Conservation (phyloP, 2,888 invertebrate species). For the Thecocarcelia acutangulata region DNA sequence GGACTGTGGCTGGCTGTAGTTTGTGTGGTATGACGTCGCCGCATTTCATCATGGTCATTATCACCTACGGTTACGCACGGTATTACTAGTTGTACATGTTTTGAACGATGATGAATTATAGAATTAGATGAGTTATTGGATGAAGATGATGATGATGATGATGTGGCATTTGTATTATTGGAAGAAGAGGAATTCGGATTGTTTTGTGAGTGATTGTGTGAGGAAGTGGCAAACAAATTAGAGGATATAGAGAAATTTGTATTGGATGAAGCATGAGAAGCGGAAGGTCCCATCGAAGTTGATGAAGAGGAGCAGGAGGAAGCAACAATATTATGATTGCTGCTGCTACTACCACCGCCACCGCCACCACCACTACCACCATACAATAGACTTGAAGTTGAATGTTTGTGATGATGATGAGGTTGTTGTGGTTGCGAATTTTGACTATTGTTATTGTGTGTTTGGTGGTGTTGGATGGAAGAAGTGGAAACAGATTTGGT, state of each 20-base stretch:
- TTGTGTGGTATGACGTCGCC: slow-evolving; percentile 76
- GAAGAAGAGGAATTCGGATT: slow-evolving; percentile 54
- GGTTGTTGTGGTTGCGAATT: slow-evolving; percentile 60
- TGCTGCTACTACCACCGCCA: slow-evolving; percentile 19
- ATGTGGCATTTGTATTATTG: slow-evolving; percentile 52
- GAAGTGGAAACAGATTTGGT: slow-evolving; percentile 80
- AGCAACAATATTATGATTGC: slow-evolving; percentile 60
- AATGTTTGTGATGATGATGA: slow-evolving; percentile 67
- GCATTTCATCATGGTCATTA: slow-evolving; percentile 87
- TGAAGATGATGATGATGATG: slow-evolving; percentile 62
- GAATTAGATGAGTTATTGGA: slow-evolving; percentile 58
- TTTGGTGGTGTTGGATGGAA: slow-evolving; percentile 77
- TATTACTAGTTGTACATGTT: slow-evolving; percentile 87
- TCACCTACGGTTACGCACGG: slow-evolving; percentile 90
- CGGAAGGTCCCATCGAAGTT: slow-evolving; percentile 67
- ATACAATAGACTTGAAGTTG: slow-evolving; percentile 64
- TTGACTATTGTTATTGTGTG: slow-evolving; percentile 63
- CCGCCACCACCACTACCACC: slow-evolving; percentile 60
- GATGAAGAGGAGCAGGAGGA: slow-evolving; percentile 70
- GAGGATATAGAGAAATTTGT: slow-evolving; percentile 68
- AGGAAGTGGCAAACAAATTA: slow-evolving; percentile 64
- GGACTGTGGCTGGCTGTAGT: slow-evolving; percentile 69
- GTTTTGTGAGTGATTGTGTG: slow-evolving; percentile 65
- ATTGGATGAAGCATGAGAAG: slow-evolving; percentile 71
- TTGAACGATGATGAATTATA: slow-evolving; percentile 72